These are phyloP conservation scores for Coluber constrictor DNA, from an alignment of 2,797 vertebrate species.

Conservation along the genomic window DNA sequence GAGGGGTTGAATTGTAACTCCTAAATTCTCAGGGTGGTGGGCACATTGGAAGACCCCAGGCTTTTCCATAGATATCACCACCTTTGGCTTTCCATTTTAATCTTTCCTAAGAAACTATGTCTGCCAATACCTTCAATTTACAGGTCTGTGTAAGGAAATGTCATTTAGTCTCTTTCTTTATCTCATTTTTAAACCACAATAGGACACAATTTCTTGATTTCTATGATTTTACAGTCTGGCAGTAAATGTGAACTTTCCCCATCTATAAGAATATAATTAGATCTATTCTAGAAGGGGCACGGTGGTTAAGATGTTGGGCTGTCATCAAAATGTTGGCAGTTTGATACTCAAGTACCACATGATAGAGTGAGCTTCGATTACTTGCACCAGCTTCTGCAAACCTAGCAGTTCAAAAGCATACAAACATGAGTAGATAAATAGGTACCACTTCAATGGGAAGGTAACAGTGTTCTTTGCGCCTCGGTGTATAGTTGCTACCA, in stretches of 20 bases:
- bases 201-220: background rate
- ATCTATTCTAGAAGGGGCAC: background rate
- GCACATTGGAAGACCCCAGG: background rate
- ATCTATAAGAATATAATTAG: background rate
- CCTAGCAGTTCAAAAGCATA: background rate
- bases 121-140: no score
- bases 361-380: background rate
- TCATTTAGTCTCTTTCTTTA: constrained; percentile 4
- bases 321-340: background rate
- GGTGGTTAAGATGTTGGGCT: background rate
- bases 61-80: background rate
- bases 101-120: background rate
- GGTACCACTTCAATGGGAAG: background rate
- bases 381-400: background rate
- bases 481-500: background rate
- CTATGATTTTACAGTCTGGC: constrained; percentile 52
- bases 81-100: background rate
- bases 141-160: background rate
- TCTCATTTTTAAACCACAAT: constrained; percentile 51
- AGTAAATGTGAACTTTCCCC: constrained; percentile 25
- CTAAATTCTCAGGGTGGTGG: background rate
- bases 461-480: background rate
- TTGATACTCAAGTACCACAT: background rate
- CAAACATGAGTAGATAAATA: background rate
- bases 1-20: background rate